These are phyloP conservation scores for Ptilonorhynchus violaceus DNA, from an alignment of 2,113 vertebrate species.

Conservation along the genomic window DNA sequence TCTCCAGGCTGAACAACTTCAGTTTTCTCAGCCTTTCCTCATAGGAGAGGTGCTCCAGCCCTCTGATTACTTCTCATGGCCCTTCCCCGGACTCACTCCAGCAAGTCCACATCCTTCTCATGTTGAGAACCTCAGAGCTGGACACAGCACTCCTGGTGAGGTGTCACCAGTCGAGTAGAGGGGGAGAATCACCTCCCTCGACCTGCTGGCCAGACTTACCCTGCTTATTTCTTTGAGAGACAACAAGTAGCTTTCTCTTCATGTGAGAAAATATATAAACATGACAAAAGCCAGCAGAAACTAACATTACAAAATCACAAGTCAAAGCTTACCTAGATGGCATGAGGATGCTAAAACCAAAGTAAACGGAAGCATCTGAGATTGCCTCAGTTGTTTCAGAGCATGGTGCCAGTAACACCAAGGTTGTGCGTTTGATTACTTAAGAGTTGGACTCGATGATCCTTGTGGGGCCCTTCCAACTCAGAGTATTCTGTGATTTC, in stretches of 20 bases:
- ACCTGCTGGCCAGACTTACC: background rate
- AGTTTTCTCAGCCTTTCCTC: background rate
- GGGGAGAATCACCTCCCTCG: background rate
- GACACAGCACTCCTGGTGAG: background rate
- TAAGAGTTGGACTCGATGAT: background rate
- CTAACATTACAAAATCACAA: background rate
- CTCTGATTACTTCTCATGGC: background rate
- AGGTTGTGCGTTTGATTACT: background rate
- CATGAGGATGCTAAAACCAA: background rate
- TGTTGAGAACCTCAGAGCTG: background rate
- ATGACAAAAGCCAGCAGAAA: background rate
- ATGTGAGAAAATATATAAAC: background rate
- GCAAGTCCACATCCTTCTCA: background rate
- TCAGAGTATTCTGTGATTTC: background rate
- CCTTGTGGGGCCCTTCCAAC: background rate
- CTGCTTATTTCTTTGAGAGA: background rate
- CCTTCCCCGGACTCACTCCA: background rate
- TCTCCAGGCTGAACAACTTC: background rate
- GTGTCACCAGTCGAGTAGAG: background rate
- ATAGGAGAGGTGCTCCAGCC: rapidly evolving
- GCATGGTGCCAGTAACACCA: background rate
- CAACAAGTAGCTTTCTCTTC: background rate
- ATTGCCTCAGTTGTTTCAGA: background rate
- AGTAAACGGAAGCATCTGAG: background rate
- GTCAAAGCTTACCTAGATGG: background rate